Percentiles rank a stretch among this genome's conserved stretches.
Conservation (phyloP, 2,797 vertebrate species). For the Melanotaenia trifasciata region DNA sequence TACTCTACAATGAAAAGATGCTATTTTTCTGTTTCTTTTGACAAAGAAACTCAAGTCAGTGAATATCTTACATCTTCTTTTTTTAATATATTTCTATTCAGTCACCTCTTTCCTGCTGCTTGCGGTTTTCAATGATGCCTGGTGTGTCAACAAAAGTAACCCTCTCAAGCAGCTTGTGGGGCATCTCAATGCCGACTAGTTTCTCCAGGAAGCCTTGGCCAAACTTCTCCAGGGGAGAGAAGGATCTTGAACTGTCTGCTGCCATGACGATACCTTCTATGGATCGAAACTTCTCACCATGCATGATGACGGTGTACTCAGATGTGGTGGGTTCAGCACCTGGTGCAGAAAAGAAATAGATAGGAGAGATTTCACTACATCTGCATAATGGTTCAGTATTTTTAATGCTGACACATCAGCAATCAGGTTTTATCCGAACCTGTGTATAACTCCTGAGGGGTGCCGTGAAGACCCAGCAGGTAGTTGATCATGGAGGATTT, state of each 20-base stretch:
- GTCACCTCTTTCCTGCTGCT: conserved; percentile 97
- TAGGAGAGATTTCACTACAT: not conserved
- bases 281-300: conserved; percentile 92
- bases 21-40: not conserved
- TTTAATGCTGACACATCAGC: not conserved
- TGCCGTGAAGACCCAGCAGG: conserved; percentile 92
- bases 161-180: conserved; percentile 94
- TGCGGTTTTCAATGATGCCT: conserved; percentile 98
- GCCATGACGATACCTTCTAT: conserved; percentile 98
- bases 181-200: conserved; percentile 95
- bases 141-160: conserved; percentile 96
- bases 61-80: not conserved
- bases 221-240: conserved; percentile 96
- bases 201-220: conserved; percentile 97
- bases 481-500: conserved; percentile 99
- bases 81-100: too few species aligned
- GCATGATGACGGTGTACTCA: conserved; percentile 97
- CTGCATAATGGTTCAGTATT: too few species aligned
- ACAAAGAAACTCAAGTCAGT: not conserved
- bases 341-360: conserved; percentile 56
- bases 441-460: conserved; percentile 87
- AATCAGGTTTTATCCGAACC: conserved; percentile 38
- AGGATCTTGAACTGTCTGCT: conserved; percentile 93
- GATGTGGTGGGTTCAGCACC: conserved; percentile 98
- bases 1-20: too few species aligned